Evolutionary conservation across 1,140 invertebrate species (phyloP), one percentile per base, ranked within the genome.

Genomic region (Pseudobourletiella spinata): DNA sequence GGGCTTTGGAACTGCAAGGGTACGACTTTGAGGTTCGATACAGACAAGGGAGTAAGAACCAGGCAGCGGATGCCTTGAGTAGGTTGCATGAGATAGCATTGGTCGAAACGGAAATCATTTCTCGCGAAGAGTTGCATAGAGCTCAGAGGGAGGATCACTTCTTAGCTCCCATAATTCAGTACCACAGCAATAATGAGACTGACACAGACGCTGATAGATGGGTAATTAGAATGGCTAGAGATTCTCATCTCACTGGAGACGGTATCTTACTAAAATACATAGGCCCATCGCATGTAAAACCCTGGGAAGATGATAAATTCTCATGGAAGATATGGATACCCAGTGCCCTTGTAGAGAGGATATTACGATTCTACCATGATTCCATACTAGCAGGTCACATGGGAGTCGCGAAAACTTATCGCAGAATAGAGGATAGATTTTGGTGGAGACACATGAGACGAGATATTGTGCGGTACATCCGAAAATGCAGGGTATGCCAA

Each of bases 1-100:
- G 79, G 79, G 62, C 75, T 54, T 29, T 80, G 8, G 71, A 74
- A 65, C 61, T 82, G 25, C 76, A 78, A 68, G 75, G 78, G 59
- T 78, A 75, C 69, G 64, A 76, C 25, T 79, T 74, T 65, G 74
- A 73, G 11, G 68, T 80, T 1, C 63, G 65, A 3, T 76, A 79
- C 64, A 66, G 75, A 43, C 52, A 25, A 26, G 67, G 67, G 22
- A 30, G 20, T 20, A 15, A n/a, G 3, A 59, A 56, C 32, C 14
- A 43, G 3, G 29, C 48, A 6, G 59, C 66, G 1, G 66, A 68
- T 62, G 63, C 66, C 1, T 57, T 68, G 18, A 46, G 32, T 30
- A 26, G 63, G 1, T 30, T 50, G 14, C 3, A 24, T 15, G 30
- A 24, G 24, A n/a, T 46, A 16, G 6, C 30, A 0, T 22, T 61